Percentiles rank a stretch among this genome's conserved stretches.
These are phyloP conservation scores for Leptobrachium ailaonicum DNA, from an alignment of 2,113 vertebrate species.

Conservation along the genomic window DNA sequence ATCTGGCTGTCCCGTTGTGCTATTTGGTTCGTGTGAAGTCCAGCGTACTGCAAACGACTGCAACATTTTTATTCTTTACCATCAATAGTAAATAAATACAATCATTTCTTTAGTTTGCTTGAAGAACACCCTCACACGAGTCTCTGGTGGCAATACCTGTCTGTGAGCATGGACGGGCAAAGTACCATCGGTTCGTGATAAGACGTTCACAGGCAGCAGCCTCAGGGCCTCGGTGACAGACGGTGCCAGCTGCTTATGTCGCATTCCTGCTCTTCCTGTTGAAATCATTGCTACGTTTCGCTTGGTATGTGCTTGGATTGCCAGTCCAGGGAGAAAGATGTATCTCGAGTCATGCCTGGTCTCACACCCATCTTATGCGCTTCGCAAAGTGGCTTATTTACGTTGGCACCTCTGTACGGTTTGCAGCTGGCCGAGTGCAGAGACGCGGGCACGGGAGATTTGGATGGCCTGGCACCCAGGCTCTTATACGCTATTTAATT, in stretches of 20 bases:
- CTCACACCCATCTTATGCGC: neutral
- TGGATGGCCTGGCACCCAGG: slow-evolving; percentile 33
- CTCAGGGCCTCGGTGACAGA: neutral
- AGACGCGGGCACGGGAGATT: slow-evolving; percentile 14
- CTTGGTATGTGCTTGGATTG: neutral
- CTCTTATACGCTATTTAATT: slow-evolving; percentile 37
- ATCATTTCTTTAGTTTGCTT: too few relatives aligned
- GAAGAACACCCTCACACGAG: too few relatives aligned
- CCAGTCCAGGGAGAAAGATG: neutral
- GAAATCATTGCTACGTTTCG: slow-evolving; percentile 5
- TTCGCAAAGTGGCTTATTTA: slow-evolving; percentile 15
- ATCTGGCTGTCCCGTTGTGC: too few relatives aligned
- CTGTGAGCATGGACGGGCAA: too few relatives aligned
- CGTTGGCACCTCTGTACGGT: slow-evolving; percentile 28
- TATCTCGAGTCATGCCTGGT: neutral
- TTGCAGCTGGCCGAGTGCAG: slow-evolving; percentile 29
- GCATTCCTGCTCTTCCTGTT: slow-evolving; percentile 10
- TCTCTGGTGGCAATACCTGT: too few relatives aligned
- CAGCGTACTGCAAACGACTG: too few relatives aligned
- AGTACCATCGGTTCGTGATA: neutral
- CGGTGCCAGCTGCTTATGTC: slow-evolving; percentile 29
- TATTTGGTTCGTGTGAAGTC: too few relatives aligned
- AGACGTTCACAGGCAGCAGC: neutral
- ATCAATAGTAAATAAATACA: too few relatives aligned
- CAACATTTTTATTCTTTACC: too few relatives aligned